A percentile compares a stretch with the other conserved stretches of the same genome.
These are phyloP conservation scores for Eumeta japonica DNA, from an alignment of 1,140 invertebrate species.

Conservation along the genomic window DNA sequence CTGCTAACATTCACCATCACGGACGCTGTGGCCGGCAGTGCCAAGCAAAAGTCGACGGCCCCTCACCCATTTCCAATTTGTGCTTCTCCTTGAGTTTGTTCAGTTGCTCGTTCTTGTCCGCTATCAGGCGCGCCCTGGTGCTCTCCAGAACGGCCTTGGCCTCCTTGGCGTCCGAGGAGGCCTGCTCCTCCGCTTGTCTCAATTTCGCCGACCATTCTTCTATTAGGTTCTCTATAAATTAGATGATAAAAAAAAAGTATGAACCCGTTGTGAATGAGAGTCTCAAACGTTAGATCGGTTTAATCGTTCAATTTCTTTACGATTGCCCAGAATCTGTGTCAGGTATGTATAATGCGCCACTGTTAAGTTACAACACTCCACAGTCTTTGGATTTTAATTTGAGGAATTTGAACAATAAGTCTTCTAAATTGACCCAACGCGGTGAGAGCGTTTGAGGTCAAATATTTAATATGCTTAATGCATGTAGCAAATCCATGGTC, in stretches of 20 bases:
- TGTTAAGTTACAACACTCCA: no score
- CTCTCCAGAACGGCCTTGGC: slow-evolving; percentile 37
- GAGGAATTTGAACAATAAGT: no score
- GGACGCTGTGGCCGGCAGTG: no score
- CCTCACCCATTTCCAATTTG: slow-evolving; percentile 47
- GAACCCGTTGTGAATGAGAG: background rate
- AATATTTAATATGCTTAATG: no score
- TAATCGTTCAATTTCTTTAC: background rate
- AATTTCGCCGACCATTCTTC: slow-evolving; percentile 43
- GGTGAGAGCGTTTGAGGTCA: no score
- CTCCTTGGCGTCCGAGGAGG: slow-evolving; percentile 31
- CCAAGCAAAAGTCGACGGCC: no score
- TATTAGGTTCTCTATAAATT: slow-evolving; percentile 36
- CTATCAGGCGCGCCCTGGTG: slow-evolving; percentile 34
- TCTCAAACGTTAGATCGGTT: background rate
- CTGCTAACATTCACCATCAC: no score
- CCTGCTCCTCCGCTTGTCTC: slow-evolving; percentile 31
- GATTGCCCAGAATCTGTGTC: background rate
- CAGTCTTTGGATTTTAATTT: no score
- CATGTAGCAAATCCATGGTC: no score
- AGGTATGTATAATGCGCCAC: background rate
- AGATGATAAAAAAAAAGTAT: background rate
- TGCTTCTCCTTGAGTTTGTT: slow-evolving; percentile 51
- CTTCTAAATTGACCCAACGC: no score
- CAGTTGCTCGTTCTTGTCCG: slow-evolving; percentile 41